Base-by-base conservation (phyloP, 2,113 vertebrate species). In the Candoia aspera region DNA sequence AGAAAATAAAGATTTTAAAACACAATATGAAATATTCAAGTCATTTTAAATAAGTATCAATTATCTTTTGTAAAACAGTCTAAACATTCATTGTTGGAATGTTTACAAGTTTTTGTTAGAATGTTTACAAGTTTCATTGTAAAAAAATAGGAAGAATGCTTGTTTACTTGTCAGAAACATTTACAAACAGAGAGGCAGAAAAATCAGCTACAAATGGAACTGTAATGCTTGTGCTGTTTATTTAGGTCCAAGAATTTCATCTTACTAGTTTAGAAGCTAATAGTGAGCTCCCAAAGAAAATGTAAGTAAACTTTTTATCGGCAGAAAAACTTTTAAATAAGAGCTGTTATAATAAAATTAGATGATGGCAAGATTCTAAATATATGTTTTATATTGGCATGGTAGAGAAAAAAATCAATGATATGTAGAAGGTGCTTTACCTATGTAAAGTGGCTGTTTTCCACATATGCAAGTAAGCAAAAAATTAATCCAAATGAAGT, bases 161-260 rank as follows among this genome's bases (percentile, higher is more conserved):
- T 89, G 42, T 19, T 53, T 88, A 23, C 11, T 12, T 90, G 46
- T 55, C 9, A 54, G 33, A 83, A 79, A 19, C 33, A 4, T 60
- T 62, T 88, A 84, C 53, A 58, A 58, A 60, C 54, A 84, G 29
- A 6, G 5, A n/a, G 68, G 24, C 9, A 60, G 68, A 59, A 79
- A 84, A 92, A 55, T 37, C 42, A 84, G 2, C 3, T 60, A 2
- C n/a, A 89, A n/a, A 33, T 10, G 73, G 60, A 55, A 87, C 29
- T 42, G 26, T 79, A 87, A 68, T 42, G 23, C 5, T 58, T 73
- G 33, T 83, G 21, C 13, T 64, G 53, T 95, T 62, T 87, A 21
- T 96, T 95, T 90, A 97, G 96, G 2, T 95, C 46, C 92, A 94
- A 91, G 95, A 95, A 91, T 12, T 88, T 17, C 11, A 0, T 85